Evolutionary conservation across 2,797 vertebrate genomes (phyloP).

Genomic region (Tiaroga cobitis): DNA sequence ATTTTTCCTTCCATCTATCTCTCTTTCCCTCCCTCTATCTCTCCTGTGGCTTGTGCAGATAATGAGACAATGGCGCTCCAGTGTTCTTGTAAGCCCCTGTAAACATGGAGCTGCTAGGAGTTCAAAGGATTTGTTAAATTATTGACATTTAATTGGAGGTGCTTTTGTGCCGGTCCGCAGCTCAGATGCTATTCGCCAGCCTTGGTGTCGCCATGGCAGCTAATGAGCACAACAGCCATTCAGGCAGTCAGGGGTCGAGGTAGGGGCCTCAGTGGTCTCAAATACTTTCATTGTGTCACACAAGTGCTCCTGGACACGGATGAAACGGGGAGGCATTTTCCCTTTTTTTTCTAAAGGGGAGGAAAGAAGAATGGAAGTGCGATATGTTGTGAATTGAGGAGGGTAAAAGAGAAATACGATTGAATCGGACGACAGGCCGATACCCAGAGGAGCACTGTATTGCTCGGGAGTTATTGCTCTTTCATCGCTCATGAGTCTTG

Average conservation of each 20-base stretch:
- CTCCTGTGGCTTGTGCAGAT: slow-evolving; percentile 47
- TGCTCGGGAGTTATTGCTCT: slow-evolving; percentile 1
- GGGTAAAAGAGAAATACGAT: slow-evolving; percentile 17
- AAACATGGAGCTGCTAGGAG: slow-evolving; percentile 57
- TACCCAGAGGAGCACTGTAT: background rate
- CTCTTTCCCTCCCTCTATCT: slow-evolving; percentile 17
- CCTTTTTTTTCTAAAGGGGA: background rate
- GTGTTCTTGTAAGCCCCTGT: slow-evolving; percentile 60
- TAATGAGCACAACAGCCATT: slow-evolving; percentile 60
- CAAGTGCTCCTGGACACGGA: slow-evolving; percentile 58
- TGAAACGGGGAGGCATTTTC: slow-evolving; percentile 48
- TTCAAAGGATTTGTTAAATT: slow-evolving; percentile 67
- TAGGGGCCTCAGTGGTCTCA: slow-evolving; percentile 28
- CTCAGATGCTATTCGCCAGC: slow-evolving; percentile 45
- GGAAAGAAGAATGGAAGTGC: slow-evolving; percentile 16
- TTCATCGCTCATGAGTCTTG: background rate
- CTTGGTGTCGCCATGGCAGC: slow-evolving; percentile 57
- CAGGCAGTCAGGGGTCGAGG: slow-evolving; percentile 33
- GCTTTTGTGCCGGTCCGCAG: slow-evolving; percentile 56
- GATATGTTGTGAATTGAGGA: slow-evolving; percentile 21
- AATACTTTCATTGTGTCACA: slow-evolving; percentile 57
- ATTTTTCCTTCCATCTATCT: slow-evolving; percentile 27
- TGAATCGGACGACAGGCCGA: background rate
- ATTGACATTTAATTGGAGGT: slow-evolving; percentile 68
- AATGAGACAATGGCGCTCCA: slow-evolving; percentile 61